A percentile compares a stretch with the other conserved stretches of the same genome.
Evolutionary conservation across 2,113 vertebrate species (phyloP).

Genomic region (Melanocharis versteri): DNA sequence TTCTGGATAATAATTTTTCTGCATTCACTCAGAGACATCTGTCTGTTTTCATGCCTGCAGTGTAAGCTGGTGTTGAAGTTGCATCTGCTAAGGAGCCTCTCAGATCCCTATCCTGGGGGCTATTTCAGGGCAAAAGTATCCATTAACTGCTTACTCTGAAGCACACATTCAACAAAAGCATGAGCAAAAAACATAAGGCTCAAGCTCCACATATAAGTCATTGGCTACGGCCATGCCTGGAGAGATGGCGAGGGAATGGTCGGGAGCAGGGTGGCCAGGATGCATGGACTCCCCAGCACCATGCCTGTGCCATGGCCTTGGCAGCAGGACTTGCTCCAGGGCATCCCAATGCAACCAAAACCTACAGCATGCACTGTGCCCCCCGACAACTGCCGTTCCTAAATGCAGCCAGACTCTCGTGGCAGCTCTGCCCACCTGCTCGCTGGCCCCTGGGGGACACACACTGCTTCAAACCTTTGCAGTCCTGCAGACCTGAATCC

Average conservation of each 20-base stretch:
- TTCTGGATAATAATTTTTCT: constrained; percentile 39
- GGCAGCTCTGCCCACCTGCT: background rate
- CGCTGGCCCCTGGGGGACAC: accelerated
- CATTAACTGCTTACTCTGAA: constrained; percentile 5
- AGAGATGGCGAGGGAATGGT: background rate
- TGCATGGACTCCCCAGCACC: background rate
- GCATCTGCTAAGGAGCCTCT: constrained; percentile 41
- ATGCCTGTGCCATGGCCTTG: accelerated
- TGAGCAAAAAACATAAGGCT: background rate
- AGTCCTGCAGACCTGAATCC: background rate
- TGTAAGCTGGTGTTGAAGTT: constrained; percentile 40
- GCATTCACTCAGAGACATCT: constrained; percentile 59
- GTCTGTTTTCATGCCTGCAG: constrained; percentile 38
- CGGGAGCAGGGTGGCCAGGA: accelerated
- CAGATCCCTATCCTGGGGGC: background rate
- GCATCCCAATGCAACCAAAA: background rate
- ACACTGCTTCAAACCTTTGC: accelerated
- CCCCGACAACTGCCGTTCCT: accelerated
- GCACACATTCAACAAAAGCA: background rate
- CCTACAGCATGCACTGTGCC: accelerated
- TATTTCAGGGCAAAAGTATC: constrained; percentile 23
- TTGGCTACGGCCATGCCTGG: accelerated
- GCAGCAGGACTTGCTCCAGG: background rate
- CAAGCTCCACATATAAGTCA: background rate
- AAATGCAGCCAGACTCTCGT: background rate